Base-by-base conservation (phyloP, 2,888 invertebrate species). In the Protonemura montana region DNA sequence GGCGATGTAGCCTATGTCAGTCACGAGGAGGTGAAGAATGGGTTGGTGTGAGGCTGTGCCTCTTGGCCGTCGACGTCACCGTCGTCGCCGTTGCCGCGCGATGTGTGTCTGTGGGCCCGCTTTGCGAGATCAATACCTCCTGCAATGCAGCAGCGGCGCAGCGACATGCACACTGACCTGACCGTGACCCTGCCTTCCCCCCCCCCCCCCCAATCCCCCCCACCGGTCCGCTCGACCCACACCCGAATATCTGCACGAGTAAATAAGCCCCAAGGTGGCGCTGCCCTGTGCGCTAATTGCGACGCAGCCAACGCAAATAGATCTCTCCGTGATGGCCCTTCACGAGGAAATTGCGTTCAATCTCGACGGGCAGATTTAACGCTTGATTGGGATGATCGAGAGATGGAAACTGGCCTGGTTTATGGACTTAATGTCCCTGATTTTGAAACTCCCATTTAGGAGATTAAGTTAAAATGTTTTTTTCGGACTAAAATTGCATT, bases 51-150 rank as follows among this genome's bases (percentile, higher is more conserved):
- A 59, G 59, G 59, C 59, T 59, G 59, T 59, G 21, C 59, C 59
- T 59, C 59, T 59, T 59, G 16, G 59, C 16, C 59, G 59, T 59
- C 59, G 78, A 26, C 78, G 78, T 78, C 78, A 16, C 2, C 28
- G 26, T 78, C 26, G n/a, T 76, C n/a, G 35, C 10, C n/a, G 76
- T 21, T 21, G 76, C 21, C 78, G 78, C 16, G 26, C 78, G 78
- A 78, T 78, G n/a, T 78, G 28, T 78, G 78, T 78, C 26, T 28
- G 78, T 78, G 28, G 78, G 26, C 28, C 78, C 78, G 27, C 78
- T 28, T 3, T 1, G 26, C 78, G 78, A 27, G 85, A 87, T 87
- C 87, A 87, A 87, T 87, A 87, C 85, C 85, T 85, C 83, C 87
- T 83, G 87, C 87, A 87, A 41, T 87, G 87, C 87, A 87, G 87